phyloP scores from a whole-genome alignment of 23 tunicate species.

The Pegea sp. region DNA sequence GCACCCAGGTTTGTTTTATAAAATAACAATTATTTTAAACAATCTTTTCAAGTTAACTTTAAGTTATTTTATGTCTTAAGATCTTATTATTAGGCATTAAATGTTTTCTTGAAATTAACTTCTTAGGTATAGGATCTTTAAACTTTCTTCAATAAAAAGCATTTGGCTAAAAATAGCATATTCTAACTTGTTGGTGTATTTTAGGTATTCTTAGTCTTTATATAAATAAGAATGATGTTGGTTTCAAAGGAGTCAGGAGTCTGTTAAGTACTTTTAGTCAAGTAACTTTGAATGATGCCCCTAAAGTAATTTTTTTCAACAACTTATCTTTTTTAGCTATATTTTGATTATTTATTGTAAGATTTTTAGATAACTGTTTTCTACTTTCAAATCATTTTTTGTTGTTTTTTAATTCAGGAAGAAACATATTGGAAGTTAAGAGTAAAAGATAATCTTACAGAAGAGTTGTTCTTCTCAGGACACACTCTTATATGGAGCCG shows the following conservation, averaged over 20 bases:
- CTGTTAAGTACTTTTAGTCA: slow-evolving; percentile 70
- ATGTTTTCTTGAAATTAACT: not conserved
- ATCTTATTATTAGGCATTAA: not conserved
- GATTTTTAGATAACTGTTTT: too few species aligned
- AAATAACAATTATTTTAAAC: too few species aligned
- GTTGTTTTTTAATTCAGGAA: slow-evolving; percentile 8
- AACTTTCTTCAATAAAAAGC: slow-evolving; percentile 35
- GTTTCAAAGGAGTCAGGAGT: slow-evolving; percentile 14
- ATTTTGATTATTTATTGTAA: not conserved
- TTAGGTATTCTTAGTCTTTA: too few species aligned
- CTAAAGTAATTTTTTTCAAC: slow-evolving; percentile 58
- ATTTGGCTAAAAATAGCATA: too few species aligned
- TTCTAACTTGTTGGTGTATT: too few species aligned
- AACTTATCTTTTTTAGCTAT: not conserved
- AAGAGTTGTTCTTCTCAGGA: slow-evolving; percentile 50
- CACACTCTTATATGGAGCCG: slow-evolving; percentile 82
- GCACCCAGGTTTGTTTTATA: slow-evolving; percentile 71
- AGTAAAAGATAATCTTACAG: slow-evolving; percentile 17
- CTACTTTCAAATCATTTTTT: too few species aligned
- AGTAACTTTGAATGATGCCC: slow-evolving; percentile 64
- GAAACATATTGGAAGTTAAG: slow-evolving; percentile 41
- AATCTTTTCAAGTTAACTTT: too few species aligned
- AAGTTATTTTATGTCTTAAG: too few species aligned
- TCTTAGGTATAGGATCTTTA: slow-evolving; percentile 37
- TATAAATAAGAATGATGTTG: too few species aligned